Conservation (phyloP, 2,888 invertebrate genomes). For the Micoletzkya japonica region DNA sequence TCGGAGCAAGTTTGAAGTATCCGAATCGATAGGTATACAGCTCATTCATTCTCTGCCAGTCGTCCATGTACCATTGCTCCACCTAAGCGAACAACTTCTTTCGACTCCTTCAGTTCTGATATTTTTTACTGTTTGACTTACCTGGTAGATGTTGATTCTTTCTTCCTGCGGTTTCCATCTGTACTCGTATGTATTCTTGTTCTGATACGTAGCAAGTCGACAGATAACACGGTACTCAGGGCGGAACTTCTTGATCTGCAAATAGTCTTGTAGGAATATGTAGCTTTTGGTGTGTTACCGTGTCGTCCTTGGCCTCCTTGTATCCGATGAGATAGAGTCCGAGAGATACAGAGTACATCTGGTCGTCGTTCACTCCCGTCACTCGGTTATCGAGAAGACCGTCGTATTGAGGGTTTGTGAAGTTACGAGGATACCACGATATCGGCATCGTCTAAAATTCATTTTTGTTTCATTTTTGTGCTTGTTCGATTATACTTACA, state of each 20-base stretch:
- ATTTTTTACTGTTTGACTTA: slow-evolving; percentile 7
- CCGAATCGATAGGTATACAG: slow-evolving; percentile 60
- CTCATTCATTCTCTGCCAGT: slow-evolving; percentile 60
- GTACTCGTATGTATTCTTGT: slow-evolving; percentile 57
- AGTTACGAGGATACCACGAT: slow-evolving; percentile 62
- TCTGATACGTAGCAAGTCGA: slow-evolving; percentile 57
- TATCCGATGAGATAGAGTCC: slow-evolving; percentile 62
- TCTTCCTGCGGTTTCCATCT: slow-evolving; percentile 59
- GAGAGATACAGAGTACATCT: slow-evolving; percentile 55
- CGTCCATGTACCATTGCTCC: slow-evolving; percentile 61
- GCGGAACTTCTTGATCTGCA: slow-evolving; percentile 61
- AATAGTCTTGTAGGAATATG: no score
- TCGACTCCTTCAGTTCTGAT: background rate
- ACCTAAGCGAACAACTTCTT: no score
- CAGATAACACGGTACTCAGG: slow-evolving; percentile 56
- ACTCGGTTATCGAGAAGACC: background rate
- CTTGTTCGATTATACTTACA: slow-evolving; percentile 15
- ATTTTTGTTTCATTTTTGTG: background rate
- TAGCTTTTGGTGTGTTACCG: no score
- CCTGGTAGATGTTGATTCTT: slow-evolving; percentile 57
- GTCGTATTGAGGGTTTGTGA: slow-evolving; percentile 59
- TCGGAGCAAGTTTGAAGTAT: slow-evolving; percentile 58
- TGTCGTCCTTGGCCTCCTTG: slow-evolving; percentile 58
- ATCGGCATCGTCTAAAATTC: slow-evolving; percentile 53
- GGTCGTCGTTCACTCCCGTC: slow-evolving; percentile 54